phyloP scores from a whole-genome alignment of 2,888 invertebrate species.

The Limnephilus auricula region DNA sequence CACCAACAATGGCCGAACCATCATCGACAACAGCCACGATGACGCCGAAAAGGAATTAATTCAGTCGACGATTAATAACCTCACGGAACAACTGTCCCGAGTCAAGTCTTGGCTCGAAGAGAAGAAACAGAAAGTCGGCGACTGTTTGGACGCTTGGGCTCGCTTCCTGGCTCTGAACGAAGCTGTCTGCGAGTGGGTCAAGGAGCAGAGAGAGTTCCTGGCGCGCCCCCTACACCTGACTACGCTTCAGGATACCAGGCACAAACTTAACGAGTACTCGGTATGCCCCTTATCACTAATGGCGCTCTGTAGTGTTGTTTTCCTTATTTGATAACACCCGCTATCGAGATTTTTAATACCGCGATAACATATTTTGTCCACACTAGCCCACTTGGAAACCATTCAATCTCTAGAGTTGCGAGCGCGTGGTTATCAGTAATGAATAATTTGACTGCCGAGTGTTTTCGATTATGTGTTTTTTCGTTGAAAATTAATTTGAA shows the following conservation, averaged over 20 bases:
- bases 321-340: constrained; percentile 42
- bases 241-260: constrained; percentile 88
- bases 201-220: constrained; percentile 88
- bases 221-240: constrained; percentile 87
- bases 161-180: constrained; percentile 90
- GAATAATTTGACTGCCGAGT: constrained; percentile 4
- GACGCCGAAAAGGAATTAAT: constrained; percentile 87
- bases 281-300: constrained; percentile 72
- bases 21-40: constrained; percentile 88
- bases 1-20: constrained; percentile 86
- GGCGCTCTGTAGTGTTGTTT: neutral
- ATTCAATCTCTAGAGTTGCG: constrained; percentile 7
- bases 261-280: constrained; percentile 91
- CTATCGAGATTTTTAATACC: constrained; percentile 15
- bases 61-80: constrained; percentile 84
- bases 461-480: neutral
- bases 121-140: constrained; percentile 89
- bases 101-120: constrained; percentile 89
- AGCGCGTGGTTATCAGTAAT: constrained; percentile 25
- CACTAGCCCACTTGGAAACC: neutral
- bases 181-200: constrained; percentile 89
- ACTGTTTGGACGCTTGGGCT: constrained; percentile 92
- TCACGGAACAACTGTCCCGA: constrained; percentile 88
- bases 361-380: constrained; percentile 45
- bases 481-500: constrained; percentile 60